Conservation (phyloP, 2,888 invertebrate genomes). For the Phragmatobia fuliginosa region DNA sequence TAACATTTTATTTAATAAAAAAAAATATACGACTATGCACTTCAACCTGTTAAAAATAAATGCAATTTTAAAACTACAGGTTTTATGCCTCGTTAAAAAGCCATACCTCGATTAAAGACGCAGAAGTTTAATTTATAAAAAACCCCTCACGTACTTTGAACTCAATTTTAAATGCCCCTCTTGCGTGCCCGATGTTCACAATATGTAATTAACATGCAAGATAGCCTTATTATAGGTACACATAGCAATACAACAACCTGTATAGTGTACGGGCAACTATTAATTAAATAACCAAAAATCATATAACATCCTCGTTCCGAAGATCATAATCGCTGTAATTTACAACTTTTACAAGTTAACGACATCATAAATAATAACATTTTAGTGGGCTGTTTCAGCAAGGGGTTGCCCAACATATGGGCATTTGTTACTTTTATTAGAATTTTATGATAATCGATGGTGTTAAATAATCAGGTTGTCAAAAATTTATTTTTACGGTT, state of each 20-base stretch:
- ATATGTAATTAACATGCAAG: constrained; percentile 46
- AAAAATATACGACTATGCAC: neutral
- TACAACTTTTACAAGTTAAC: constrained; percentile 72
- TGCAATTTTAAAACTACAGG: neutral
- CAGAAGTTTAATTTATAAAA: constrained; percentile 12
- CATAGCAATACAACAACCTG: constrained; percentile 21
- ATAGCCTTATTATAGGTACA: constrained; percentile 15
- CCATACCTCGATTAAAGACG: neutral
- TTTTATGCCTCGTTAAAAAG: neutral
- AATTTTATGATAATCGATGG: constrained; percentile 41
- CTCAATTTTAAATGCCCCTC: constrained; percentile 34
- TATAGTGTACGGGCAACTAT: constrained; percentile 27
- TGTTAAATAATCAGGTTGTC: constrained; percentile 28
- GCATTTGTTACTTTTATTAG: constrained; percentile 35
- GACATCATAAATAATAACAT: constrained; percentile 68
- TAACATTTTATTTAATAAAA: too few species aligned
- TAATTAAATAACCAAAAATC: constrained; percentile 56
- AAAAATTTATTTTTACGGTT: constrained; percentile 12
- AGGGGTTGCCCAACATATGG: constrained; percentile 46
- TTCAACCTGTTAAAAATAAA: neutral
- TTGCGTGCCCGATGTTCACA: constrained; percentile 43
- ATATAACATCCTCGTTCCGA: constrained; percentile 51
- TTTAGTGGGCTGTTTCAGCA: constrained; percentile 44
- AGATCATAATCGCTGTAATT: constrained; percentile 67
- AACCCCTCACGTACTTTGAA: constrained; percentile 14